These are phyloP conservation scores for Listrodromus nycthemerus DNA, from an alignment of 2,888 invertebrate species.

Conservation along the genomic window DNA sequence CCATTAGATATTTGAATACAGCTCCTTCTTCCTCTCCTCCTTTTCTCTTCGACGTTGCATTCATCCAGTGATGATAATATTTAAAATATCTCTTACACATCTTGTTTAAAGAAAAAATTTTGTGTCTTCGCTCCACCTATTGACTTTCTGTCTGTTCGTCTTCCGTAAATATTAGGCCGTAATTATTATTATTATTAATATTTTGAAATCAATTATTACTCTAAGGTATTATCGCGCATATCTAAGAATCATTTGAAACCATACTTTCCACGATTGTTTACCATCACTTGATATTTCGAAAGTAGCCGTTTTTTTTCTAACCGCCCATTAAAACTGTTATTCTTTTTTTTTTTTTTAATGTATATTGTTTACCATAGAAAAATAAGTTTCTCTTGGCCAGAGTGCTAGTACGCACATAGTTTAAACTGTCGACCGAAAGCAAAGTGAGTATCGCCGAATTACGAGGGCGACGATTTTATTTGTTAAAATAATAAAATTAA, in stretches of 20 bases:
- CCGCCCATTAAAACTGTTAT: conserved; percentile 20
- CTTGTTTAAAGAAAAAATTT: conserved; percentile 73
- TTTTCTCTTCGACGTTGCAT: conserved; percentile 75
- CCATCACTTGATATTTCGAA: conserved; percentile 38
- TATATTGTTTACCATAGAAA: conserved; percentile 53
- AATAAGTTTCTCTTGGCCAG: conserved; percentile 58
- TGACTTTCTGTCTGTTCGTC: conserved; percentile 44
- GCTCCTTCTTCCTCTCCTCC: conserved; percentile 72
- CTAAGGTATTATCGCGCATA: conserved; percentile 26
- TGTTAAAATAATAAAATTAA: conserved; percentile 2
- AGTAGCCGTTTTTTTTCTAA: conserved; percentile 46
- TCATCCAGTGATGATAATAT: conserved; percentile 77
- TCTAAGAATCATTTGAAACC: conserved; percentile 21
- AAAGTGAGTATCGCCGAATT: conserved; percentile 50
- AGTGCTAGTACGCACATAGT: conserved; percentile 46
- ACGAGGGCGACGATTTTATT: conserved; percentile 46
- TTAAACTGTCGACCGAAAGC: conserved; percentile 53
- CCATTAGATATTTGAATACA: conserved; percentile 79
- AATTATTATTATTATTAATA: conserved; percentile 29
- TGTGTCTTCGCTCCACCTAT: conserved; percentile 36
- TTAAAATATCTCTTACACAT: conserved; percentile 79
- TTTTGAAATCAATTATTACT: conserved; percentile 19
- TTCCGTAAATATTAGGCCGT: no score
- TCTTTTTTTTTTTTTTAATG: conserved; percentile 13
- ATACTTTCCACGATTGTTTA: conserved; percentile 33